Conservation (phyloP, 2,797 vertebrate species). For the Phaenicophaeus curvirostris region DNA sequence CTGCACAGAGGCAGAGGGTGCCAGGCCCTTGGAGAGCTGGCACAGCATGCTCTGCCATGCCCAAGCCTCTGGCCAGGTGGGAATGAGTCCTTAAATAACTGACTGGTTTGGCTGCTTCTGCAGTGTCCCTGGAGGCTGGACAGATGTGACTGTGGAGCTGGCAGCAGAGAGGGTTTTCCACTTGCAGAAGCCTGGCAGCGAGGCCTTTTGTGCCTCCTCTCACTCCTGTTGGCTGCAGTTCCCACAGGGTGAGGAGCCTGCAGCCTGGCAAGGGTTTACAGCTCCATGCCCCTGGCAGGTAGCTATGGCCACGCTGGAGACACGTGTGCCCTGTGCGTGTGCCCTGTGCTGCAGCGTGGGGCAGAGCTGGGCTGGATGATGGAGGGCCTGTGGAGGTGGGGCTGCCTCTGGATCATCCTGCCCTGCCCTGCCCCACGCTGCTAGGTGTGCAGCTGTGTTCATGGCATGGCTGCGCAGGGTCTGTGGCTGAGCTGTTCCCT, state of each 20-base stretch:
- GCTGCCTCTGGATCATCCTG: background rate
- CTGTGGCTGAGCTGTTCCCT: accelerated
- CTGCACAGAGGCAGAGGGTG: too few species aligned
- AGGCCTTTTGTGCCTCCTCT: accelerated
- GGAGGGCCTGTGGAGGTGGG: too few species aligned
- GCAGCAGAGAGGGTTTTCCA: too few species aligned
- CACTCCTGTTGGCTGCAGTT: accelerated
- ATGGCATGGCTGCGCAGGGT: background rate
- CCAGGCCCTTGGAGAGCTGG: too few species aligned
- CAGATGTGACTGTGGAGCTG: too few species aligned
- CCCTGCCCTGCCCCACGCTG: background rate
- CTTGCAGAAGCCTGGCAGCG: background rate
- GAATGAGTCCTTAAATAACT: too few species aligned
- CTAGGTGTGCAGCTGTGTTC: background rate
- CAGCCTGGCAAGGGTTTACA: accelerated
- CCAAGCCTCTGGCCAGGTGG: too few species aligned
- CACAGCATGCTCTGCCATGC: too few species aligned
- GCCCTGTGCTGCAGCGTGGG: accelerated
- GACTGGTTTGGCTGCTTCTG: too few species aligned
- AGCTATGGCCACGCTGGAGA: accelerated
- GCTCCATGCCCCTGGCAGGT: background rate
- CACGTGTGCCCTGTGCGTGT: accelerated
- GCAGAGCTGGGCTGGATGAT: background rate
- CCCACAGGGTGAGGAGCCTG: accelerated
- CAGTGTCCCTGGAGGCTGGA: too few species aligned